Evolutionary conservation across 2,113 vertebrate genomes (phyloP), one percentile per base, ranked within the genome.

Genomic region (Atractosteus spatula): DNA sequence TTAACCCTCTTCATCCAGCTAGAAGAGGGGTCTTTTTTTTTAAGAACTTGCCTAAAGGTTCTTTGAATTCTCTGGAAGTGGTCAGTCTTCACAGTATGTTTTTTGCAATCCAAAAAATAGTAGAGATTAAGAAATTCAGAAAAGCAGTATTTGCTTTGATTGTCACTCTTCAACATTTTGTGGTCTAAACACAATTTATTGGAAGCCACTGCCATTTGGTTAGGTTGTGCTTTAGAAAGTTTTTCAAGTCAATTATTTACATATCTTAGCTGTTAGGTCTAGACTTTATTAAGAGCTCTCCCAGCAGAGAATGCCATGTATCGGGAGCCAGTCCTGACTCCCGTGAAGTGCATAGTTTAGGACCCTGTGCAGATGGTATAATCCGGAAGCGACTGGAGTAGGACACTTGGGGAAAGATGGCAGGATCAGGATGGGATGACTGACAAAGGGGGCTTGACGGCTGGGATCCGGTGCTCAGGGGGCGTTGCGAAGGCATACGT

Each of bases 1-100:
- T 91, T 91, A 92, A 91, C 89, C 87, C 74, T 69, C 65, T 47
- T 86, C 84, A 85, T 91, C 91, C 84, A 87, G 77, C 72, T 79
- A 76, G 81, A 85, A 90, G 82, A 84, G 80, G 81, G 72, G 73
- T 84, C 76, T 83, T 87, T 87, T 90, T 88, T 90, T 87, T 86
- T 88, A 80, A 83, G 82, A 89, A 85, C 88, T 88, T 81, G 85
- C 80, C 82, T 72, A 80, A 61, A 69, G 82, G 74, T 83, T 5
- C 57, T 51, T 54, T 17, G 41, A 51, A 55, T 51, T 68, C 59
- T 41, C 55, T 71, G 65, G 41, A 69, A 45, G 11, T 55, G 44
- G 64, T 44, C 8, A 11, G 4, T 59, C 12, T 13, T 59, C 1
- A 13, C n/a, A 13, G 11, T 11, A 59, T 6, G n/a, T 59, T 59